Evolutionary conservation across 37 sponge, comb jelly and placozoan genomes (phyloP), one percentile per base, ranked within the genome.

Genomic region (Chondrosia reniformis): DNA sequence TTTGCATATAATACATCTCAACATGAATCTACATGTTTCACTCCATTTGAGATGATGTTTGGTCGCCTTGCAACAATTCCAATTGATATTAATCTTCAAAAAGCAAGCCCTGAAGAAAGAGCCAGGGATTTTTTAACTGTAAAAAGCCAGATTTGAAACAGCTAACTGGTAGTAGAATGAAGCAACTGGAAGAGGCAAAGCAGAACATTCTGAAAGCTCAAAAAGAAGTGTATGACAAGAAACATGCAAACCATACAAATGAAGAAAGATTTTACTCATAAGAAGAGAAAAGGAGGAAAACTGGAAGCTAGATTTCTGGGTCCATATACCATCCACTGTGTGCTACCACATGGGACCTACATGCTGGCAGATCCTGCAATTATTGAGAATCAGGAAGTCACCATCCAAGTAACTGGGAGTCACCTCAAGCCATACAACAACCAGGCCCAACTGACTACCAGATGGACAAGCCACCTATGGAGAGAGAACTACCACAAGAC

Each of bases 41-140:
- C 86, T 42, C 90, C 90, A 34, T 89, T 89, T 66, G 72, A 81
- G 45, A 27, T 89, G 62, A 89, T 85, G 90, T 89, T 89, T 76
- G 74, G 77, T 37, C 80, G 83, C 28, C 39, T 42, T 31, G 90
- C 90, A 24, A 67, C 73, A 12, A 43, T 89, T 37, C 90, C 90
- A 27, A 81, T 85, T 52, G 85, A 89, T 42, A 27, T 89, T 19
- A 45, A 84, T 22, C 21, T 86, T 40, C 33, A 32, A 17, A 76
- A 62, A 42, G 41, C 33, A 21, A 42, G 40, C 27, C 86, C 86
- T 38, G 75, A 74, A 33, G 76, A 80, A 75, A 38, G 42, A 69
- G 32, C 66, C n/a, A n/a, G n/a, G n/a, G n/a, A n/a, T n/a, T n/a
- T n/a, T n/a, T n/a, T n/a, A n/a, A n/a, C n/a, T n/a, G n/a, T n/a